phyloP scores from a whole-genome alignment of 1,140 invertebrate species.

The Trinorchestia longiramus region DNA sequence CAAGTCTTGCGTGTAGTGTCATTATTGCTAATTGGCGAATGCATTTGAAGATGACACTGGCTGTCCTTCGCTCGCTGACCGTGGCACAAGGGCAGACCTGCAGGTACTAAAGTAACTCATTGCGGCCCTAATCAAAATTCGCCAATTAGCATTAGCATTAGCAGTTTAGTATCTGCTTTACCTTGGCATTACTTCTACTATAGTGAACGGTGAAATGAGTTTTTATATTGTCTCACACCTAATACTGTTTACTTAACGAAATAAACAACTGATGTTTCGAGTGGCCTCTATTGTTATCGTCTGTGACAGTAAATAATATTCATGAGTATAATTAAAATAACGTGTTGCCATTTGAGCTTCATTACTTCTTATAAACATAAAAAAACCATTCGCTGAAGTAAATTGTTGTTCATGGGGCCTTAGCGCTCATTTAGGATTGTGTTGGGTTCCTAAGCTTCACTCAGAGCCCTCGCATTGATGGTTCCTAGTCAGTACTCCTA shows the following conservation, averaged over 20 bases:
- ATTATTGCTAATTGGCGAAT: neutral
- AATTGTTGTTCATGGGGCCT: no score
- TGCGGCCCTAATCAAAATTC: neutral
- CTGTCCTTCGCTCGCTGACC: neutral
- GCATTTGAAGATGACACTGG: conserved; percentile 30
- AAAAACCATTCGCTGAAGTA: no score
- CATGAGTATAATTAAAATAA: no score
- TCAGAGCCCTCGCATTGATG: no score
- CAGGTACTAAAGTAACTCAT: neutral
- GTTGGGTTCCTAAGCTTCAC: no score
- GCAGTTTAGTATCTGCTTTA: neutral
- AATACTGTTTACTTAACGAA: no score
- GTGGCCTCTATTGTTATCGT: no score
- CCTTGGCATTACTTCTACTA: neutral
- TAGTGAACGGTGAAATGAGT: neutral
- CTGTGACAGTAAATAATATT: no score
- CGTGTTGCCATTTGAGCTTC: no score
- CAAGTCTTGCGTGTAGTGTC: neutral
- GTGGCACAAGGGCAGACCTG: neutral
- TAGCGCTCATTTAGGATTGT: no score
- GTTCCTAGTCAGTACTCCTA: neutral
- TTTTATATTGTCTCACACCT: neutral
- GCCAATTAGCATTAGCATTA: neutral
- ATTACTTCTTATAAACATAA: no score
- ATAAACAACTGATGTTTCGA: no score